phyloP scores from a whole-genome alignment of 2,888 invertebrate species.

The Caenorhabditis wallacei region DNA sequence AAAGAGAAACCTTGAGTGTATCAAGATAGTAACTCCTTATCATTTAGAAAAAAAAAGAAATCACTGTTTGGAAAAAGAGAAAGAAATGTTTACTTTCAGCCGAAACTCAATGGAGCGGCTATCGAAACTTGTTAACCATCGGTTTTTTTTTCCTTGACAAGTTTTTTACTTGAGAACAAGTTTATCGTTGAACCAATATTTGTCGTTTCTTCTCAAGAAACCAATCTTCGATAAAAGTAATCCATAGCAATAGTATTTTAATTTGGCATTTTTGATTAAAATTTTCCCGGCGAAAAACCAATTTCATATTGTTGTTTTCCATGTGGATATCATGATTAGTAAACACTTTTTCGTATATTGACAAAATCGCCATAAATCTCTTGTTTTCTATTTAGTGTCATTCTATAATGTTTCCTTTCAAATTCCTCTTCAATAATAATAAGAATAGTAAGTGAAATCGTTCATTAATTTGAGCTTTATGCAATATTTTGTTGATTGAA shows the following conservation, averaged over 20 bases:
- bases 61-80: conserved; percentile 3
- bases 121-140: conserved; percentile 44
- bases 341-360: neutral
- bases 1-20: conserved; percentile 11
- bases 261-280: neutral
- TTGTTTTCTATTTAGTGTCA: neutral
- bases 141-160: conserved; percentile 12
- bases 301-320: neutral
- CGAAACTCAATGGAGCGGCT: conserved; percentile 25
- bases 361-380: neutral
- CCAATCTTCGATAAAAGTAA: neutral
- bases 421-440: neutral
- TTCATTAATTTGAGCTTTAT: conserved; percentile 49
- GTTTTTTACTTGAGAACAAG: conserved; percentile 5
- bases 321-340: neutral
- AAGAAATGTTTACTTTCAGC: conserved; percentile 51
- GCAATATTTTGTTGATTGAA: conserved; percentile 35
- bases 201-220: neutral
- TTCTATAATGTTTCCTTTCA: neutral
- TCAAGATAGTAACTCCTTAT: conserved; percentile 49
- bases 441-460: conserved; percentile 32
- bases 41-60: conserved; percentile 15
- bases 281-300: neutral
- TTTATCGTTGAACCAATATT: neutral
- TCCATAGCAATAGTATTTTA: neutral